Percentiles rank a stretch among this genome's conserved stretches.
Evolutionary conservation across 2,797 vertebrate species (phyloP).

Genomic region (Enteromius treurensis): DNA sequence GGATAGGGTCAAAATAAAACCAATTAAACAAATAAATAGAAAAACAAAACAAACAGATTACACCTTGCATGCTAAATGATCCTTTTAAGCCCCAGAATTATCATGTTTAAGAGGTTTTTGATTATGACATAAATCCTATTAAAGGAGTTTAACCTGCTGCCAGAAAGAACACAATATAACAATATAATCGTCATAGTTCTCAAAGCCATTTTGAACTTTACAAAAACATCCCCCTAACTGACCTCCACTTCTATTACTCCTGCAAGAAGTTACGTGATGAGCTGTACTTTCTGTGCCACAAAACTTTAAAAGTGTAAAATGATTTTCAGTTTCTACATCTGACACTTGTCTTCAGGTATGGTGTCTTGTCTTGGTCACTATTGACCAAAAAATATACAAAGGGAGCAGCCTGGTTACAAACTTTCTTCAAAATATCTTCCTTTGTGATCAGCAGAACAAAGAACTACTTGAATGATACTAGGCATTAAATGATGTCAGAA

Average conservation of each 20-base stretch:
- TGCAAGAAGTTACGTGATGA: neutral
- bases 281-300: neutral
- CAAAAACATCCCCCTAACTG: neutral
- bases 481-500: too few species aligned
- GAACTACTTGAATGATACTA: too few species aligned
- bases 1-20: neutral
- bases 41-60: slow-evolving; percentile 61
- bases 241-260: slow-evolving; percentile 1
- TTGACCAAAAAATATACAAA: too few species aligned
- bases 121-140: slow-evolving; percentile 74
- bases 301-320: neutral
- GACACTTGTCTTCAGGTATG: neutral
- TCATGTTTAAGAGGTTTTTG: slow-evolving; percentile 68
- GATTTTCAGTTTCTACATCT: neutral
- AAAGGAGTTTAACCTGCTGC: slow-evolving; percentile 69
- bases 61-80: slow-evolving; percentile 76
- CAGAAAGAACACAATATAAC: slow-evolving; percentile 67
- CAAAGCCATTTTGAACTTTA: slow-evolving; percentile 3
- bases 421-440: too few species aligned
- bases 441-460: too few species aligned
- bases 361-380: too few species aligned
- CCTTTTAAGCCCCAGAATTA: slow-evolving; percentile 72
- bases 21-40: slow-evolving; percentile 30
- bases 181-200: slow-evolving; percentile 61
- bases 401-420: too few species aligned